Base-by-base conservation (phyloP, 2,888 invertebrate species). In the Lepas anatifera region DNA sequence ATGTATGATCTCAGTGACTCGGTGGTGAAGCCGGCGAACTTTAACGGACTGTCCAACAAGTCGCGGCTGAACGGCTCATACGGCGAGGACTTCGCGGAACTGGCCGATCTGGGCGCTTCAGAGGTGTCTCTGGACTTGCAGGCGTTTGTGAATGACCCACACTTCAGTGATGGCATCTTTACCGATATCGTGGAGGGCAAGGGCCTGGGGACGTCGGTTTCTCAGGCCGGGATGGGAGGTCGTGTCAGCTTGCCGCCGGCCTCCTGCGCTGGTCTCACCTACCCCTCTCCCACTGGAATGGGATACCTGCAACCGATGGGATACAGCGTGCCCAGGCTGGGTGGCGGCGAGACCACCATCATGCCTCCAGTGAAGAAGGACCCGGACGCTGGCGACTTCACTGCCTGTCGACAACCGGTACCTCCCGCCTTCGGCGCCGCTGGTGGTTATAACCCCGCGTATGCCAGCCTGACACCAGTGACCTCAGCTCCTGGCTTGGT, bases 41-140 rank as follows among this genome's bases (percentile, higher is more conserved):
- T 84, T 73, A 80, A 82, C 74, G 81, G 81, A 73, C 81, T 83
- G 72, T 81, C 58, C 32, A 35, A 22, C 58, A 58, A 58, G 58
- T 32, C 58, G 32, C 58, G 58, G 22, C 52, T 52, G 29, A 71
- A 58, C 29, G 69, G 66, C 29, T 68, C 78, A 81, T 83, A 73
- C 64, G 75, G 75, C 13, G 76, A 76, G 37, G 76, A 77, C 69
- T 84, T 84, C 72, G 85, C 84, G 58, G 75, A 77, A 70, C 93
- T 94, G 78, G 82, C 94, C 73, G 94, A 94, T 79, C 85, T 95
- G 77, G 93, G 92, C 80, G 90, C 90, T 71, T 92, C 93, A 75
- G 95, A 95, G 81, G 92, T 95, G 79, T 92, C 92, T 74, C 84
- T 95, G 77, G 95, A 95, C 78, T 83, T 95, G 75, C 93, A 95